A percentile compares a stretch with the other conserved stretches of the same genome.
Conservation (phyloP, 92 coral and sea anemone species). For the Palythoa grandiflora region DNA sequence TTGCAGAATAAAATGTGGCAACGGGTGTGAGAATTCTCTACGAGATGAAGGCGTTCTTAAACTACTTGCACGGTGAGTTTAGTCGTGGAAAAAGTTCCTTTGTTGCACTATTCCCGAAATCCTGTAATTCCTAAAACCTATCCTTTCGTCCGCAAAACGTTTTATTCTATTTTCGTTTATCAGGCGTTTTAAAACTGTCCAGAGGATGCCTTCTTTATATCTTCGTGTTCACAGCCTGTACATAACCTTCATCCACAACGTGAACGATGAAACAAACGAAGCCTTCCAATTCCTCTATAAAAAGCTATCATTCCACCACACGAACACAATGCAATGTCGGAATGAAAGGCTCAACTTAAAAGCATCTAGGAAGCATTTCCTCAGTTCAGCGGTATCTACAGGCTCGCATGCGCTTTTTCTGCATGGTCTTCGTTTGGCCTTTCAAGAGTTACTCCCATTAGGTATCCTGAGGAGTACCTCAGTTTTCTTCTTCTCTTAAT, state of each 20-base stretch:
- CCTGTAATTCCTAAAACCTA: neutral
- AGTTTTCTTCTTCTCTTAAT: conserved; percentile 78
- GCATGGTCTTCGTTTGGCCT: conserved; percentile 43
- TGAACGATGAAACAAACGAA: neutral
- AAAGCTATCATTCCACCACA: neutral
- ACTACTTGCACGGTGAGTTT: neutral
- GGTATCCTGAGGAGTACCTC: conserved; percentile 85
- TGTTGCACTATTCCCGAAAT: neutral
- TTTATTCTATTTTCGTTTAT: neutral
- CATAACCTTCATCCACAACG: neutral
- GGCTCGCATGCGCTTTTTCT: conserved; percentile 87
- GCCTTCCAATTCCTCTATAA: neutral
- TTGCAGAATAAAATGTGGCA: neutral
- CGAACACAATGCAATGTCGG: neutral
- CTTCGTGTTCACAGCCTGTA: neutral
- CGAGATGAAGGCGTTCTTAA: neutral
- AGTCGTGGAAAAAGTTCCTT: neutral
- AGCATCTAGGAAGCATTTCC: neutral
- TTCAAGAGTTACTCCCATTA: conserved; percentile 87
- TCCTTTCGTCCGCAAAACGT: neutral
- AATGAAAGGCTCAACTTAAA: neutral
- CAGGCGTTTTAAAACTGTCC: neutral
- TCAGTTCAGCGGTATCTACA: conserved; percentile 41
- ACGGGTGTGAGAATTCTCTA: neutral
- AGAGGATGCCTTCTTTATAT: neutral